A percentile compares a stretch with the other conserved stretches of the same genome.
These are phyloP conservation scores for Ancistrus triradiatus DNA, from an alignment of 2,113 vertebrate genomes.

Conservation along the genomic window DNA sequence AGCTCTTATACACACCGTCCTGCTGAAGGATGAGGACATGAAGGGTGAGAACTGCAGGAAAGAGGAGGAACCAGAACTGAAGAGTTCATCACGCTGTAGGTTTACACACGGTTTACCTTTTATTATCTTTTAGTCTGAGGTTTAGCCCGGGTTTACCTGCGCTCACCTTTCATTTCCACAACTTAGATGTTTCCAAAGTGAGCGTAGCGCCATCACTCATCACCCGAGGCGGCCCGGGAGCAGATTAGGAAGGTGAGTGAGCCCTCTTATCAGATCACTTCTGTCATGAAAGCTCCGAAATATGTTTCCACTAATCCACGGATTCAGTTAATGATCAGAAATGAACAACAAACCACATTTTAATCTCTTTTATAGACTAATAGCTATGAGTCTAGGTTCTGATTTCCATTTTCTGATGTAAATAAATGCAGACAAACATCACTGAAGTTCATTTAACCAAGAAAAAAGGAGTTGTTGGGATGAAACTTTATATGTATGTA, in stretches of 20 bases:
- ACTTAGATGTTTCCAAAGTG: slow-evolving; percentile 11
- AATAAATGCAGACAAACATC: too few species aligned
- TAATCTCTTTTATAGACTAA: too few species aligned
- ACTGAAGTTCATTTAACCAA: too few species aligned
- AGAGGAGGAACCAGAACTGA: slow-evolving; percentile 39
- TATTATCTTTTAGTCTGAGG: slow-evolving; percentile 40
- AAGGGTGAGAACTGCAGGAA: slow-evolving; percentile 39
- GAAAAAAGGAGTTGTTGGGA: too few species aligned
- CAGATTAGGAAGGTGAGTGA: slow-evolving; percentile 7
- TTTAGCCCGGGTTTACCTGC: slow-evolving; percentile 34
- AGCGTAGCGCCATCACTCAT: slow-evolving; percentile 10
- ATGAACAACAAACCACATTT: too few species aligned
- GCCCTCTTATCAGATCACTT: too few species aligned
- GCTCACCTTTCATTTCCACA: slow-evolving; percentile 41
- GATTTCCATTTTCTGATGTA: too few species aligned
- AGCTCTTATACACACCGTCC: slow-evolving; percentile 57
- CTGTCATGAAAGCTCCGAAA: too few species aligned
- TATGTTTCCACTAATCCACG: too few species aligned
- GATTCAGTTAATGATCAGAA: too few species aligned
- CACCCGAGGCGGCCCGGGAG: background rate
- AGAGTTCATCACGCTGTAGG: slow-evolving; percentile 51
- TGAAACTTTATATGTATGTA: too few species aligned
- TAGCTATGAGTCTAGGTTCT: too few species aligned
- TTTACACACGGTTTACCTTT: slow-evolving; percentile 54
- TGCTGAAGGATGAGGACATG: slow-evolving; percentile 60